phyloP scores from a whole-genome alignment of 2,113 vertebrate genomes.

The Pao palembangensis region DNA sequence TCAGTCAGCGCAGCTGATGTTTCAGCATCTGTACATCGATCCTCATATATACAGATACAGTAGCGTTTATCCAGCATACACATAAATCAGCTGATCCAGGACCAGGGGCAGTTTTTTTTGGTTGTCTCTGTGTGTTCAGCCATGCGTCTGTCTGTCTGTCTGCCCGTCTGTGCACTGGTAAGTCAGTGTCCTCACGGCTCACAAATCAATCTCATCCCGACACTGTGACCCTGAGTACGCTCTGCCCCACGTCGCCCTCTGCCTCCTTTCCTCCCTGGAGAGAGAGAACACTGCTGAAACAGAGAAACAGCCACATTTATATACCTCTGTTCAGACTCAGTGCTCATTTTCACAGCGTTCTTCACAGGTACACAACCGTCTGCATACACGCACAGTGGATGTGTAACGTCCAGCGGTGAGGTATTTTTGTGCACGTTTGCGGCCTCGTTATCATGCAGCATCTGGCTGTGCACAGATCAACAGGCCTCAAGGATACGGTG shows the following conservation, averaged over 20 bases:
- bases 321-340: conserved; percentile 25
- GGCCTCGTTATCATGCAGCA: conserved; percentile 31
- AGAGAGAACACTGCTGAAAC: conserved; percentile 56
- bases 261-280: conserved; percentile 67
- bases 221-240: conserved; percentile 66
- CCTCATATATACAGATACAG: conserved; percentile 4
- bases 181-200: conserved; percentile 62
- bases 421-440: conserved; percentile 3
- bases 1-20: too few species aligned
- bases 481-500: conserved; percentile 37
- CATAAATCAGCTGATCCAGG: conserved; percentile 52
- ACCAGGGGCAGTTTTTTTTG: conserved; percentile 48
- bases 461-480: conserved; percentile 22
- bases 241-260: conserved; percentile 67
- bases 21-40: not conserved
- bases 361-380: conserved; percentile 13
- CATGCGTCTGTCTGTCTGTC: not conserved
- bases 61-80: conserved; percentile 22
- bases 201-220: conserved; percentile 67
- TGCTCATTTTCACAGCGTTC: conserved; percentile 8
- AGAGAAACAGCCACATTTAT: conserved; percentile 56
- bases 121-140: conserved; percentile 4
- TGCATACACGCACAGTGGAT: not conserved
- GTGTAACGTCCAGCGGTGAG: conserved; percentile 10
- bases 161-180: conserved; percentile 26